Conservation (phyloP, 1,140 invertebrate species). For the Ostrea edulis region DNA sequence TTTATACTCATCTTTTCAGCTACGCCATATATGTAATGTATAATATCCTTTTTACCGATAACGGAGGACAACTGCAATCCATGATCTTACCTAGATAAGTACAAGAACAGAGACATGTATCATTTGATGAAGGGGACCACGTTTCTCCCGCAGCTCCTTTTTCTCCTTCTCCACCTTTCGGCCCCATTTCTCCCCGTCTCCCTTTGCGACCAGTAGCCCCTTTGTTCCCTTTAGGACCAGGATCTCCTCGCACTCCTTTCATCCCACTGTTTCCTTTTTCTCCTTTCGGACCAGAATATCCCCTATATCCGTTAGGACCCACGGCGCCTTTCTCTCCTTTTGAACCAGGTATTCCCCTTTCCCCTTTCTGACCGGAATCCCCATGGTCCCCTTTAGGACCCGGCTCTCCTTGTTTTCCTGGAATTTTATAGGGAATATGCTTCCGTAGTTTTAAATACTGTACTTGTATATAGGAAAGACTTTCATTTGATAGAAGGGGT, state of each 20-base stretch:
- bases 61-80: no score
- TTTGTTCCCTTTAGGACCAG: not conserved
- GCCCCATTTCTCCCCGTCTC: not conserved
- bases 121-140: slow-evolving; percentile 1
- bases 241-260: not conserved
- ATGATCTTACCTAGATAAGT: not conserved
- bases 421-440: no score
- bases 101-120: slow-evolving; percentile 7
- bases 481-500: no score
- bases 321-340: not conserved
- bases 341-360: not conserved
- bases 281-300: not conserved
- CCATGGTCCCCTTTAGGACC: not conserved
- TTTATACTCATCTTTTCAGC: no score
- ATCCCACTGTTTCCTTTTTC: not conserved
- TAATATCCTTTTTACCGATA: no score
- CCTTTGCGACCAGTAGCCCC: not conserved
- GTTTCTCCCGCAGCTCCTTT: not conserved
- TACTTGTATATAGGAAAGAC: no score
- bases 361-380: not conserved
- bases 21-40: no score
- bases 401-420: not conserved
- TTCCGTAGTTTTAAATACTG: no score
- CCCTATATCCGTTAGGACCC: not conserved
- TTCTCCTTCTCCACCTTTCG: not conserved